Evolutionary conservation across 1,140 invertebrate species (phyloP).

Genomic region (Bombus picipes): DNA sequence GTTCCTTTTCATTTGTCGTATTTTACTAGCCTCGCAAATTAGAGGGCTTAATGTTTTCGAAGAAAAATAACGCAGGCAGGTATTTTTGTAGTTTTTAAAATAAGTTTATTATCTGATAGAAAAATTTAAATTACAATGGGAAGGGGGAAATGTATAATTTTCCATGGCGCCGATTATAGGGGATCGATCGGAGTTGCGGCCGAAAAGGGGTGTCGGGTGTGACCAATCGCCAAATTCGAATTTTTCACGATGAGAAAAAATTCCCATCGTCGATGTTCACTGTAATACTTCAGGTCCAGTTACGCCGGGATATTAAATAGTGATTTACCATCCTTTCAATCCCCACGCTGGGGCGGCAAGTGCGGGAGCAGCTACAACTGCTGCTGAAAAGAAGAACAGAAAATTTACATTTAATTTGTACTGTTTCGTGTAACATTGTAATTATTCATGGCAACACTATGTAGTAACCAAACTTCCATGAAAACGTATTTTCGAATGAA

Average conservation of each 20-base stretch:
- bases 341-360: slow-evolving; percentile 6
- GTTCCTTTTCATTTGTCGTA: not conserved
- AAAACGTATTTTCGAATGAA: not conserved
- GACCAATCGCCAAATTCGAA: slow-evolving; percentile 38
- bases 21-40: not conserved
- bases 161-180: not conserved
- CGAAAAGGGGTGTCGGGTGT: not conserved
- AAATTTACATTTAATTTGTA: not conserved
- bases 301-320: slow-evolving; percentile 27
- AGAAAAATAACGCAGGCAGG: not conserved
- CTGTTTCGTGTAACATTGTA: not conserved
- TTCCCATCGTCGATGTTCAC: slow-evolving; percentile 25
- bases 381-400: not conserved
- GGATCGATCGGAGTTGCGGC: not conserved
- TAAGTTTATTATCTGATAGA: slow-evolving; percentile 45
- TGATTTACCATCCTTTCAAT: slow-evolving; percentile 35
- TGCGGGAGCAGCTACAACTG: slow-evolving; percentile 9
- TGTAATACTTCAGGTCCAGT: slow-evolving; percentile 54
- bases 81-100: slow-evolving; percentile 13
- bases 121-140: slow-evolving; percentile 19
- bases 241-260: slow-evolving; percentile 21
- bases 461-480: not conserved
- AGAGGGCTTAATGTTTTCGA: not conserved
- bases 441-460: not conserved
- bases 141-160: not conserved